Base-by-base conservation (phyloP, 1,140 invertebrate genomes). In the Zaprionus gabonicus region DNA sequence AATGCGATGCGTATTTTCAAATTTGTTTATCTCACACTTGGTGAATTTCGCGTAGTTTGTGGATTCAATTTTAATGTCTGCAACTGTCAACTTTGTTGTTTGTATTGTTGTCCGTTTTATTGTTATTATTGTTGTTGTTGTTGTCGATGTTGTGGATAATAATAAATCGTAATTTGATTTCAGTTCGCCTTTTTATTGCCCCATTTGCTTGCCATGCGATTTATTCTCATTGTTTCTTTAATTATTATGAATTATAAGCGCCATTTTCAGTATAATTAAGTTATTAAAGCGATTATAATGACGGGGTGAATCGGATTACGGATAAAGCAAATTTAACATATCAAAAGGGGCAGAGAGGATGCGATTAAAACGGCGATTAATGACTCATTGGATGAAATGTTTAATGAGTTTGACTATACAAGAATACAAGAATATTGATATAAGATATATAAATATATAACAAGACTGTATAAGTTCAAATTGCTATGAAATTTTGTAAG, bases 11-110 rank as follows among this genome's bases (percentile, higher is more conserved):
- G 17, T 27, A 56, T 65, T 65, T 65, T 49, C 58, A 71, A 78
- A 64, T 65, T 78, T 57, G 71, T 58, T 49, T 58, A 62, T 38
- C 41, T 44, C n/a, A 10, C 41, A 17, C 13, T 31, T 25, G 27
- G 12, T 71, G 20, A n/a, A 38, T 31, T 51, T 34, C 23, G 46
- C 10, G 17, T 7, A 65, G 27, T 25, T 76, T 31, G 44, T 31
- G 44, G 51, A 71, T 71, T 57, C 17, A 71, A 76, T 71, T 71
- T 71, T 71, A 76, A 76, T 71, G 59, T 55, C 60, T 65, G 53
- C 59, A 69, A 60, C 60, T 62, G 41, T 46, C 41, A 46, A 46
- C 41, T 46, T 46, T 46, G n/a, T 46, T 44, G 41, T 46, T 46
- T 46, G n/a, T 20, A 46, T 38, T 15, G 36, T 71, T 53, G 41